Base-by-base conservation (phyloP, 2,888 invertebrate species). In the Ornithoptera priamus region DNA sequence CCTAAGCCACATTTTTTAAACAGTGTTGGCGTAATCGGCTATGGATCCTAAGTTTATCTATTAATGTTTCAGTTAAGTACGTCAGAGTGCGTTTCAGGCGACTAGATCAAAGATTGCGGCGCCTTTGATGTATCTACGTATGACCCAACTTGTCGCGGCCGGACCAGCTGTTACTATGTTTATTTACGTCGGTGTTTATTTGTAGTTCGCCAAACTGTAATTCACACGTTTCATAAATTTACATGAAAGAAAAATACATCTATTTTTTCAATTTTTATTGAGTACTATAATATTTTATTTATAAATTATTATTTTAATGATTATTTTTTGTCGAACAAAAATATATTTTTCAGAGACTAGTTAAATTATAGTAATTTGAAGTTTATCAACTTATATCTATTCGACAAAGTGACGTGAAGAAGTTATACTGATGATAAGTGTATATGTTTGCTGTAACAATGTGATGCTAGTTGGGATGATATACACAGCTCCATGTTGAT, bases 51-150 rank as follows among this genome's bases (percentile, higher is more conserved):
- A 68, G 63, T 69, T 72, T 65, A 56, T 67, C 67, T 74, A 72
- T 75, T 76, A 74, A 78, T 77, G 74, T 75, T 75, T 74, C 74
- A 75, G 74, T 75, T 76, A 76, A 73, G 75, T 74, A 68, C 71
- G 68, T 71, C 65, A 56, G 62, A 62, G 22, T 53, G 65, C 62
- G 76, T 80, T 83, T 84, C 79, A 80, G 80, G 75, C 84, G 84
- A 82, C 79, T 79, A 86, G 84, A 85, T 90, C 87, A 90, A 90
- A 89, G 86, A 76, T 74, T 76, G 75, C 84, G 85, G 80, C 77
- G 75, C 71, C 86, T 90, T 90, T 91, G 89, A 91, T 85, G 84
- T 84, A 76, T 73, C 70, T 72, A 74, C 77, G 78, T 80, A 82
- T 78, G 82, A 79, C 77, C 81, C 80, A 83, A 84, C 81, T 82